Percentiles rank a stretch among this genome's conserved stretches.
Evolutionary conservation across 2,888 invertebrate species (phyloP).

Genomic region (Tricholauxania praeusta): DNA sequence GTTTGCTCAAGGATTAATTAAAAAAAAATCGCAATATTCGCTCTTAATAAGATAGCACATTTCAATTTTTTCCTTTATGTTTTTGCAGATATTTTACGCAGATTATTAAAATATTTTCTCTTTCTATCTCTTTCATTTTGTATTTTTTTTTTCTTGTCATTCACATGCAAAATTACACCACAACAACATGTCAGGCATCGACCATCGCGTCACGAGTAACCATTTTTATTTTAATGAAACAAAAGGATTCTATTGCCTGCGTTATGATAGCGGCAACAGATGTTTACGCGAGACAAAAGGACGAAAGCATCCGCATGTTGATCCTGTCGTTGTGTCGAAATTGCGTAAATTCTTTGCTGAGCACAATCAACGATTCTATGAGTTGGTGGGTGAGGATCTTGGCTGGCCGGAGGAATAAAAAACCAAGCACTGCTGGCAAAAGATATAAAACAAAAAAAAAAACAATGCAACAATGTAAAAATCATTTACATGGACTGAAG

Average conservation of each 20-base stretch:
- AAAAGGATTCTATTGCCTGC: slow-evolving; percentile 94
- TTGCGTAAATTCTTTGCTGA: slow-evolving; percentile 88
- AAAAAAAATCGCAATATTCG: no score
- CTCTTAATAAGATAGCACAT: no score
- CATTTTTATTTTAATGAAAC: slow-evolving; percentile 98
- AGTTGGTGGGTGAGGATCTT: slow-evolving; percentile 91
- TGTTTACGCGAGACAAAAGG: slow-evolving; percentile 88
- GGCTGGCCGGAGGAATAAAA: slow-evolving; percentile 91
- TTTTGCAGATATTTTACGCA: no score
- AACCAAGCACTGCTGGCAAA: not conserved
- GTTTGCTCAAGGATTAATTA: no score
- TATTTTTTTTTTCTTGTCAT: not conserved
- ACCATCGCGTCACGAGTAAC: slow-evolving; percentile 77
- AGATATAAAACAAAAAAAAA: slow-evolving; percentile 22
- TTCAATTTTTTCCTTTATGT: no score
- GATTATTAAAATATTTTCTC: not conserved
- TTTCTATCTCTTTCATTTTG: not conserved
- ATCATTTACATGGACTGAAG: slow-evolving; percentile 50
- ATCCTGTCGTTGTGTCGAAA: slow-evolving; percentile 82
- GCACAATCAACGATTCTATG: slow-evolving; percentile 92
- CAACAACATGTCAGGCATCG: slow-evolving; percentile 59
- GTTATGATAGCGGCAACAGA: slow-evolving; percentile 86
- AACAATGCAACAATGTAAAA: slow-evolving; percentile 39
- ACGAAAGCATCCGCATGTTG: slow-evolving; percentile 85
- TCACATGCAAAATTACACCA: not conserved